phyloP scores from a whole-genome alignment of 1,140 invertebrate genomes.

The Propsilocerus akamusi region DNA sequence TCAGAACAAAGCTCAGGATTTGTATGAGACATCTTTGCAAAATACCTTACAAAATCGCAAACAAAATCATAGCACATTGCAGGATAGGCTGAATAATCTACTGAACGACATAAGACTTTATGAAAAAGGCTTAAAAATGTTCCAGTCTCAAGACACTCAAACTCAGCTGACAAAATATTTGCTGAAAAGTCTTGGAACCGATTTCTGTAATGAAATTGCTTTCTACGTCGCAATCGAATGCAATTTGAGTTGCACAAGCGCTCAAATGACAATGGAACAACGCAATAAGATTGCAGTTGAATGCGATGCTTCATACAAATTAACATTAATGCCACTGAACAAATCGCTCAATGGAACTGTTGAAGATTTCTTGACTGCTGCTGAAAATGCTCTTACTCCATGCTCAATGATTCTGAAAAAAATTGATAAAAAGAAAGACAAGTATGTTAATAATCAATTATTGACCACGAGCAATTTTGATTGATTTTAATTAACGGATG shows the following conservation, averaged over 20 bases:
- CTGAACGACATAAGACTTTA: slow-evolving; percentile 61
- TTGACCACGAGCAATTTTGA: neutral
- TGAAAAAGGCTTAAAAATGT: slow-evolving; percentile 63
- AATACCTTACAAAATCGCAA: slow-evolving; percentile 41
- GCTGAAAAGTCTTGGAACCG: slow-evolving; percentile 61
- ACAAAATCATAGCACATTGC: slow-evolving; percentile 57
- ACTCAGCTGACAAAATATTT: slow-evolving; percentile 57
- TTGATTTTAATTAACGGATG: slow-evolving; percentile 5
- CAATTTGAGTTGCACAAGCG: slow-evolving; percentile 35
- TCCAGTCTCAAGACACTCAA: slow-evolving; percentile 35
- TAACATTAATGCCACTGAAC: slow-evolving; percentile 36
- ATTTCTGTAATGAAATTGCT: slow-evolving; percentile 63
- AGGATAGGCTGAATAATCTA: slow-evolving; percentile 62
- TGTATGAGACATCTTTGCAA: slow-evolving; percentile 49
- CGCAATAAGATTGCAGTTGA: slow-evolving; percentile 47
- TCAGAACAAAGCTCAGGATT: slow-evolving; percentile 39
- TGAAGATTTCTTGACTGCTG: slow-evolving; percentile 57
- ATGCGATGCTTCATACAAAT: slow-evolving; percentile 33
- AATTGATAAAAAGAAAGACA: slow-evolving; percentile 74
- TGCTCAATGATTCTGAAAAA: slow-evolving; percentile 77
- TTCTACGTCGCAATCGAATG: slow-evolving; percentile 48
- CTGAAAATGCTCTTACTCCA: slow-evolving; percentile 48
- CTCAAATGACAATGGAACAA: slow-evolving; percentile 27
- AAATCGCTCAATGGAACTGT: slow-evolving; percentile 38
- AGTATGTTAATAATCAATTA: slow-evolving; percentile 26